Evolutionary conservation across 2,113 vertebrate species (phyloP).

Genomic region (Suncus etruscus): DNA sequence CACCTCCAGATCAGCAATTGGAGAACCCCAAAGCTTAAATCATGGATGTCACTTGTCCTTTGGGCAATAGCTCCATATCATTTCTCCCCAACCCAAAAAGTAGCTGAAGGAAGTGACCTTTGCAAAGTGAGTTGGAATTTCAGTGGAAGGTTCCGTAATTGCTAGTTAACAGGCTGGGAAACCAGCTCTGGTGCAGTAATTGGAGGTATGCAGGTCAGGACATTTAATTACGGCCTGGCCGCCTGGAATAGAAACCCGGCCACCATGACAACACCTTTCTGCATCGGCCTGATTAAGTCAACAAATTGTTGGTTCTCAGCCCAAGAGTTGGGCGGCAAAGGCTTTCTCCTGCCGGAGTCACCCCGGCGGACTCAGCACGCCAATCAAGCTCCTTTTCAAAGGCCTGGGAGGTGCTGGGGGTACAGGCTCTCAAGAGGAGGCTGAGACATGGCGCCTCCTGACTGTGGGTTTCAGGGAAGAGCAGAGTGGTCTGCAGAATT

Average conservation of each 20-base stretch:
- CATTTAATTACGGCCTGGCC: constrained; percentile 85
- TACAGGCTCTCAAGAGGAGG: background rate
- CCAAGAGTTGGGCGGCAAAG: background rate
- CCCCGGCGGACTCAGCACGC: too few species aligned
- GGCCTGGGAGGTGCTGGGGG: background rate
- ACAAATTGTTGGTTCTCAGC: constrained; percentile 72
- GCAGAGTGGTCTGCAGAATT: too few species aligned
- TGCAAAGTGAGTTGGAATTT: constrained; percentile 79
- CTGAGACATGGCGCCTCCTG: background rate
- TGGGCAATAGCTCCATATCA: constrained; percentile 51
- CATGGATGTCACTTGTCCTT: constrained; percentile 57
- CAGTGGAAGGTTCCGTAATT: constrained; percentile 83
- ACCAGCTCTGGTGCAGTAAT: constrained; percentile 82
- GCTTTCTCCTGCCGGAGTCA: background rate
- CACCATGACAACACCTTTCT: constrained; percentile 66
- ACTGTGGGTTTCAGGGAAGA: background rate
- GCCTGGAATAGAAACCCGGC: constrained; percentile 86
- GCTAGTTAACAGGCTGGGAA: constrained; percentile 77
- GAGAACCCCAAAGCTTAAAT: background rate
- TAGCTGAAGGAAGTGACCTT: constrained; percentile 78
- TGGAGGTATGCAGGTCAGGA: constrained; percentile 83
- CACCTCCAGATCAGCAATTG: background rate
- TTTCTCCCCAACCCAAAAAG: constrained; percentile 68
- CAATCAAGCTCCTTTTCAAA: constrained; percentile 22
- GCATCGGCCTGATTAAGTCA: constrained; percentile 76